These are phyloP conservation scores for Drosophila acutilabella DNA, from an alignment of 2,888 invertebrate genomes.

Conservation along the genomic window DNA sequence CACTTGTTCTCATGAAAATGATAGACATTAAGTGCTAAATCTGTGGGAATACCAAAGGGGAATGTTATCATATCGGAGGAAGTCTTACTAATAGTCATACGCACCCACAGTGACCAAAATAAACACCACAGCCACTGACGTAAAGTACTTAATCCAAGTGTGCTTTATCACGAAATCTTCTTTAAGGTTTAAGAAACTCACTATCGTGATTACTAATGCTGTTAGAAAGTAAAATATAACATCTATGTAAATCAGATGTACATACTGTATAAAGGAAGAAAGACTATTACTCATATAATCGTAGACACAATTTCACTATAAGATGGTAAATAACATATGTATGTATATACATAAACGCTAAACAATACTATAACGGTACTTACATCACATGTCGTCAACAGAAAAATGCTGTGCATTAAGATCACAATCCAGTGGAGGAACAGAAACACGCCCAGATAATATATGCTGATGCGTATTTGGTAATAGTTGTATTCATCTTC, in stretches of 20 bases:
- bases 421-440: slow-evolving; percentile 28
- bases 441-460: slow-evolving; percentile 40
- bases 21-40: slow-evolving; percentile 17
- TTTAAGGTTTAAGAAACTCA: slow-evolving; percentile 39
- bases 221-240: background rate
- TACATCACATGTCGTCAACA: slow-evolving; percentile 40
- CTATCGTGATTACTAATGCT: background rate
- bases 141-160: slow-evolving; percentile 37
- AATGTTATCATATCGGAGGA: too few relatives aligned
- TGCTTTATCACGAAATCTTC: slow-evolving; percentile 3
- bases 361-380: slow-evolving; percentile 10
- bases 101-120: slow-evolving; percentile 39
- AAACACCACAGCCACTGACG: slow-evolving; percentile 37
- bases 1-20: slow-evolving; percentile 32
- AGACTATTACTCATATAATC: too few relatives aligned
- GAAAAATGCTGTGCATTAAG: slow-evolving; percentile 16
- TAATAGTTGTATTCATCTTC: slow-evolving; percentile 20
- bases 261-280: background rate
- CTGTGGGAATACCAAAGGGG: background rate
- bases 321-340: too few relatives aligned
- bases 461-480: slow-evolving; percentile 20
- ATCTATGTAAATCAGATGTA: slow-evolving; percentile 28
- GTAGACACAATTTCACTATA: too few relatives aligned
- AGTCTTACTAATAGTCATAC: background rate
- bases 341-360: too few relatives aligned